Base-by-base conservation (phyloP, 2,113 vertebrate genomes). In the Pseudorectes ferrugineus region DNA sequence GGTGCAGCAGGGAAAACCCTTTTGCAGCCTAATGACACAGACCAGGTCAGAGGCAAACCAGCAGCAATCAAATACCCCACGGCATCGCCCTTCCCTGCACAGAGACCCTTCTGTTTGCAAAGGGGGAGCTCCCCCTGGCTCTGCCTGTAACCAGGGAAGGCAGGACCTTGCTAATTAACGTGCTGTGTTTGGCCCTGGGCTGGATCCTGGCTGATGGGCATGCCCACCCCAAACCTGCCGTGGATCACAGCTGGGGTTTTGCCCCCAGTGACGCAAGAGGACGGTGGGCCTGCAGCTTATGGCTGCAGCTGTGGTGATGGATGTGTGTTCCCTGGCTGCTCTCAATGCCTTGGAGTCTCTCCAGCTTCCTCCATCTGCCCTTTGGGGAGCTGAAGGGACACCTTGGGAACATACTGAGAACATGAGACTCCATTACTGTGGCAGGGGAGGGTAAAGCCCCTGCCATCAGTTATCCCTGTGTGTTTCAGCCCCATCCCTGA, bases 301-400 rank as follows among this genome's bases (percentile, higher is more conserved):
- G 5, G 33, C 49, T 77, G 80, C 46, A 59, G 61, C 62, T 70
- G 33, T 67, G 52, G 11, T 71, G 52, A 59, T 75, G 78, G 66
- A 40, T 70, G 8, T 45, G 49, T 68, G 78, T 48, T 75, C 49
- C 45, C 82, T 73, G 42, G 55, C 72, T 86, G 54, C 59, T 57
- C 54, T 57, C 71, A 25, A 74, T 88, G 67, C 62, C 58, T 74
- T 5, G 8, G 70, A 70, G 14, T 88, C 63, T 62, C 46, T 85
- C 20, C 85, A 83, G 45, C 40, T n/a, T 59, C 26, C 55, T 87
- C 25, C 7, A 4, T 59, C 67, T 94, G 48, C 21, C 11, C 16
- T 66, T 22, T n/a, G 45, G 35, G 59, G 67, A 92, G 51, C 82
- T 85, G 75, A 62, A 88, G 67, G 71, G 63, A 54, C 54, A 61